Evolutionary conservation across 2,113 vertebrate species (phyloP).

Genomic region (Melozone crissalis): DNA sequence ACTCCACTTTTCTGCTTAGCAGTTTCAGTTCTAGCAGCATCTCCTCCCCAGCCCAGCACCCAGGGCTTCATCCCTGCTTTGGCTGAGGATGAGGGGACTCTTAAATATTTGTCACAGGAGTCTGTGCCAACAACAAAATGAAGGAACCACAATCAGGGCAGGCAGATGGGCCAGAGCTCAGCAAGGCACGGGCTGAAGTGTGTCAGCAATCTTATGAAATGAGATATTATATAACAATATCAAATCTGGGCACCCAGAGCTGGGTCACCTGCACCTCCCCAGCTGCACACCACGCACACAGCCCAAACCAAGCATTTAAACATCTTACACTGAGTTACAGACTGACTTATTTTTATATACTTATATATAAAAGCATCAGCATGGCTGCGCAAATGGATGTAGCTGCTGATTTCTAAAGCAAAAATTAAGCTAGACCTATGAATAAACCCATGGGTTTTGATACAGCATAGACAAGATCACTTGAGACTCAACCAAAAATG

Average conservation of each 20-base stretch:
- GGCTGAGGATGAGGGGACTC: not conserved
- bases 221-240: not conserved
- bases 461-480: not conserved
- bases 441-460: not conserved
- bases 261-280: not conserved
- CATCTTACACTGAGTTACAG: rapidly evolving
- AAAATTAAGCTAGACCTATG: not conserved
- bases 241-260: not conserved
- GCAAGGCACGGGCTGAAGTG: rapidly evolving
- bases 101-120: not conserved
- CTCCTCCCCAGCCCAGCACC: not conserved
- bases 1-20: not conserved
- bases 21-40: not conserved
- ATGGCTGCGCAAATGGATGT: not conserved
- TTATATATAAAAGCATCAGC: not conserved
- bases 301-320: not conserved
- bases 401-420: not conserved
- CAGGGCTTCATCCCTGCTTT: not conserved
- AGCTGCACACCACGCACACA: not conserved
- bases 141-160: not conserved
- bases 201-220: not conserved
- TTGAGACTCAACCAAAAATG: not conserved
- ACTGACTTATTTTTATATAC: not conserved
- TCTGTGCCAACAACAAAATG: not conserved
- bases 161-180: not conserved